Base-by-base conservation (phyloP, 1,140 invertebrate genomes). In the Listronotus bonariensis region DNA sequence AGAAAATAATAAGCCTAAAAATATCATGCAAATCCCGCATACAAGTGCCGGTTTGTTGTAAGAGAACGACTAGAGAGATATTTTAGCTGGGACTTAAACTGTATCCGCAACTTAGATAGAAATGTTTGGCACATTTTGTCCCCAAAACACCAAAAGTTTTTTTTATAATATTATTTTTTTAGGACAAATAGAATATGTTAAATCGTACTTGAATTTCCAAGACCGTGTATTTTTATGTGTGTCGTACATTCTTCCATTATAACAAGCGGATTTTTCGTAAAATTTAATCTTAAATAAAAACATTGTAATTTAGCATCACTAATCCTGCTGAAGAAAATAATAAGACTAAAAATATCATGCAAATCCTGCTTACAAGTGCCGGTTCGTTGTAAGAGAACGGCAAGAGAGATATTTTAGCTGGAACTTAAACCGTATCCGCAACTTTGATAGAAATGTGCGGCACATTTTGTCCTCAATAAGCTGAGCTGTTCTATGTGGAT, bases 361-460 rank as follows among this genome's bases (percentile, higher is more conserved):
- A 45, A 45, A 45, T 45, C 42, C 42, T 45, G 6, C 8, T 45
- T 9, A 45, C 42, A 45, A 45, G 14, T 45, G 11, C 17, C 42
- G 14, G 14, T 9, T 45, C 42, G 8, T 45, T n/a, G 8, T 18
- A 9, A 5, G 14, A 14, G 42, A 45, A 14, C 14, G 42, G 14
- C 14, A 45, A 18, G 42, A 45, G 42, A 45, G 42, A 18, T 45
- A 45, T 14, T 45, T 45, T 45, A 45, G 17, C 42, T 3, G 10
- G 17, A 45, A 45, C 42, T 45, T 17, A 45, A 45, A 45, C 42
- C 42, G 14, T 12, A 45, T 11, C 42, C 42, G 42, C 42, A 45
- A 45, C 10, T 45, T 45, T 45, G 42, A 45, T 45, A 45, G 42
- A 45, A 45, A 45, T 18, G 10, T 45, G 17, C 42, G 42, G 42